Conservation (phyloP, 2,797 vertebrate species). For the Aldrovandia affinis region DNA sequence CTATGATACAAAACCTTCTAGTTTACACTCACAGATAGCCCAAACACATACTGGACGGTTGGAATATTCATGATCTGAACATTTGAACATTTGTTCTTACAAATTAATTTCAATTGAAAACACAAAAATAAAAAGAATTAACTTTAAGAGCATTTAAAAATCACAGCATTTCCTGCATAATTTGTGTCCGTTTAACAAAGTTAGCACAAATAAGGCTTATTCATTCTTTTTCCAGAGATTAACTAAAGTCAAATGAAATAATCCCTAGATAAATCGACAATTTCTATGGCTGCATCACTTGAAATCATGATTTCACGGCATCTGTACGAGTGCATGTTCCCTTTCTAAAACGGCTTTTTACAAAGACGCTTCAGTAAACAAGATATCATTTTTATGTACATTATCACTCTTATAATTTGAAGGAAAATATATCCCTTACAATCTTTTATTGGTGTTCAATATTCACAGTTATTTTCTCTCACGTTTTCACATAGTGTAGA, state of each 20-base stretch:
- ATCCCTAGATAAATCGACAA: slow-evolving; percentile 31
- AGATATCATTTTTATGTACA: not conserved
- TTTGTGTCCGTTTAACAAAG: slow-evolving; percentile 21
- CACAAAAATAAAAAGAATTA: slow-evolving; percentile 22
- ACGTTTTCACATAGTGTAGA: slow-evolving; percentile 20
- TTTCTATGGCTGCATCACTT: not conserved
- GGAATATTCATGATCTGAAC: not conserved
- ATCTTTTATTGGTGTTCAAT: slow-evolving; percentile 1
- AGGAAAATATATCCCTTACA: not conserved
- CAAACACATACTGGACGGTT: not conserved
- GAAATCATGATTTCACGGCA: not conserved
- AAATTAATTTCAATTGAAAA: not conserved
- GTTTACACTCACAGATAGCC: not conserved
- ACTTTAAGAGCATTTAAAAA: slow-evolving; percentile 21
- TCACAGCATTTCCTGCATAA: slow-evolving; percentile 4
- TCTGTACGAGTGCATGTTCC: not conserved
- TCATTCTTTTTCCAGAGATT: slow-evolving; percentile 45
- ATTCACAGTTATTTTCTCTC: slow-evolving; percentile 22
- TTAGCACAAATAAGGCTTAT: slow-evolving; percentile 25
- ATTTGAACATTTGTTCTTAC: slow-evolving; percentile 11
- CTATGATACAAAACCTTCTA: too few relatives aligned
- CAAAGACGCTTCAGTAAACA: not conserved
- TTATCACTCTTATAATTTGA: not conserved
- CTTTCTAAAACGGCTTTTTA: not conserved
- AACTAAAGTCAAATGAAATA: slow-evolving; percentile 41